Base-by-base conservation (phyloP, 2,113 vertebrate genomes). In the Ictalurus punctatus region DNA sequence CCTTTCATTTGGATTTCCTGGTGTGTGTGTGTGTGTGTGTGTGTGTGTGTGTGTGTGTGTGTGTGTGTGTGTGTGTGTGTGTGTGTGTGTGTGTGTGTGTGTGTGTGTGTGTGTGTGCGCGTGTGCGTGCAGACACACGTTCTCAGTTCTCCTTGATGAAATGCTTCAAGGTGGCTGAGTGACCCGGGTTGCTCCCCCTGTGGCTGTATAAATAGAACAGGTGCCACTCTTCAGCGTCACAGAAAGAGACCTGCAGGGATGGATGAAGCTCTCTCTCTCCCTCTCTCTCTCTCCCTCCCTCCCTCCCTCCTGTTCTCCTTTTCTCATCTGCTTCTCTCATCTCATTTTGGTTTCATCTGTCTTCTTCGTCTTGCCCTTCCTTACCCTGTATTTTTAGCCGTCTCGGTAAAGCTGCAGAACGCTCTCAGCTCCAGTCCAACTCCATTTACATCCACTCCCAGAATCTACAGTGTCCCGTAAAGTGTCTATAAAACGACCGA, bases 201-300 rank as follows among this genome's bases (percentile, higher is more conserved):
- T 89, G 88, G 73, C 83, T 65, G 65, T 92, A 88, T 83, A 89
- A 89, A 90, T 92, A 92, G 86, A 87, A 86, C 88, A 88, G 85
- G 78, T 89, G 86, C 86, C 88, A 88, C 86, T 92, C 91, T 89
- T 34, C 89, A 40, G 78, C 59, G 37, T 69, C 30, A 63, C 71
- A 73, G 59, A 87, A 73, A 30, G 69, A 91, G 89, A 87, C 73
- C 90, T 80, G 90, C 73, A 56, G 89, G 52, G 84, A 88, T 86
- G 34, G 71, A 89, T 89, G 61, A 58, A 76, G 61, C 54, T 6
- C 25, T 23, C 30, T 0, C 59, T 34, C 37, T 30, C 40, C 73
- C 37, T 80, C 30, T 30, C 79, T 23, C 71, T 21, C n/a, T 48
- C 7, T 56, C 71, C 40, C 23, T 74, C 56, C 34, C 7, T 4